Conservation (phyloP, 2,888 invertebrate genomes). For the Diaperis boleti region DNA sequence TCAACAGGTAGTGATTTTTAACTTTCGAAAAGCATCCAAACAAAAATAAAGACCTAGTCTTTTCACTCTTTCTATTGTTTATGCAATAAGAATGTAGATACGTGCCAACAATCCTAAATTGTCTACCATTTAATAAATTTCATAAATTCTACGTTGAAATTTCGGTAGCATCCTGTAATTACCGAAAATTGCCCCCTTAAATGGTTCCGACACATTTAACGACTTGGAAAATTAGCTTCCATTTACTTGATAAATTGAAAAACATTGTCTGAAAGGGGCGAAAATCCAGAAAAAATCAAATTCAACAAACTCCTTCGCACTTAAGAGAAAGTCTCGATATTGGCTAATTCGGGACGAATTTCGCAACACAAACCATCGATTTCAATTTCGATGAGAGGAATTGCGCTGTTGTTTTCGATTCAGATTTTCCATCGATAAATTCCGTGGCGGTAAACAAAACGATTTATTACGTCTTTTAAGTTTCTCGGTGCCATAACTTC, state of each 20-base stretch:
- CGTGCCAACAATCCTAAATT: no score
- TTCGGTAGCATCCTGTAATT: no score
- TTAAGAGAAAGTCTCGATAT: constrained; percentile 1
- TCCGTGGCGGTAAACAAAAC: neutral
- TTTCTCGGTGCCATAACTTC: neutral
- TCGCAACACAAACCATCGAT: neutral
- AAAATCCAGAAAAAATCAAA: constrained; percentile 18
- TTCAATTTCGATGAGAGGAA: neutral
- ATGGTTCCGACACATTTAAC: constrained; percentile 23
- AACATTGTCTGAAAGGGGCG: constrained; percentile 15
- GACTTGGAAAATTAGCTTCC: constrained; percentile 21
- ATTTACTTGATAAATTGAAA: constrained; percentile 28
- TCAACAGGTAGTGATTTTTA: no score
- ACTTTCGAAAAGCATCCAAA: no score
- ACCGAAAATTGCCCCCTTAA: constrained; percentile 22
- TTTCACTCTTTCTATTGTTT: no score
- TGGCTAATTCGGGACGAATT: neutral
- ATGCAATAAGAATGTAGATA: no score
- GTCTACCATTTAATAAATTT: no score
- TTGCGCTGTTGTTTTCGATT: constrained; percentile 5
- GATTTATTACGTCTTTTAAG: constrained; percentile 15
- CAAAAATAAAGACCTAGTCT: no score
- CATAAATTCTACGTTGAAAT: no score
- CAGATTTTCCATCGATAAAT: neutral
- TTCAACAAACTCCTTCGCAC: neutral